phyloP scores from a whole-genome alignment of 37 sponge, comb jelly and placozoan species.

The Theonella swinhoei region DNA sequence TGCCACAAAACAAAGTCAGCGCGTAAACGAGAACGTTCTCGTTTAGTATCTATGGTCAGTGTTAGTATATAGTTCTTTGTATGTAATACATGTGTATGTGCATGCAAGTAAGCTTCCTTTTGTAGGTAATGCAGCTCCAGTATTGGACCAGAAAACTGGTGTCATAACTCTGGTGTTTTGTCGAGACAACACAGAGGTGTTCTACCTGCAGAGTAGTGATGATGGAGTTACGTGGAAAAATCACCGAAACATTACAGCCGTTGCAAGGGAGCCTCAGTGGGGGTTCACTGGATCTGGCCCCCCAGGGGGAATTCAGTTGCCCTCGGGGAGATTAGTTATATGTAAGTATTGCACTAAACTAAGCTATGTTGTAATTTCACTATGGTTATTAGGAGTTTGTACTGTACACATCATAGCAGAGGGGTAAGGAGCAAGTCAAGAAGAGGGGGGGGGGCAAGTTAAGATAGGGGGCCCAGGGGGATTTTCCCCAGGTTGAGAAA shows the following conservation, averaged over 20 bases:
- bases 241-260: not conserved
- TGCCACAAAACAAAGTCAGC: not conserved
- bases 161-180: not conserved
- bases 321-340: constrained; percentile 23
- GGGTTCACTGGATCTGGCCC: constrained; percentile 2
- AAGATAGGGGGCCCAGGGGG: too few species aligned
- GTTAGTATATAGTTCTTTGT: not conserved
- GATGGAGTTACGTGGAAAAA: constrained; percentile 24
- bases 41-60: not conserved
- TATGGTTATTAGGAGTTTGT: not conserved
- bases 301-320: constrained; percentile 25
- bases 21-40: not conserved
- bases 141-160: not conserved
- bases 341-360: not conserved
- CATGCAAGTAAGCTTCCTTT: too few species aligned
- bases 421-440: too few species aligned
- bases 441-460: too few species aligned
- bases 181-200: constrained; percentile 13
- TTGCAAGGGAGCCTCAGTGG: not conserved
- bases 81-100: too few species aligned
- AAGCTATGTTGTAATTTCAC: not conserved
- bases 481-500: too few species aligned
- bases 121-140: constrained; percentile 29
- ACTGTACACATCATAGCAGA: not conserved
- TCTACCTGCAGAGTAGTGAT: constrained; percentile 11